Percentiles rank a stretch among this genome's conserved stretches.
These are phyloP conservation scores for Temnothorax longispinosus DNA, from an alignment of 1,140 invertebrate genomes.

Conservation along the genomic window DNA sequence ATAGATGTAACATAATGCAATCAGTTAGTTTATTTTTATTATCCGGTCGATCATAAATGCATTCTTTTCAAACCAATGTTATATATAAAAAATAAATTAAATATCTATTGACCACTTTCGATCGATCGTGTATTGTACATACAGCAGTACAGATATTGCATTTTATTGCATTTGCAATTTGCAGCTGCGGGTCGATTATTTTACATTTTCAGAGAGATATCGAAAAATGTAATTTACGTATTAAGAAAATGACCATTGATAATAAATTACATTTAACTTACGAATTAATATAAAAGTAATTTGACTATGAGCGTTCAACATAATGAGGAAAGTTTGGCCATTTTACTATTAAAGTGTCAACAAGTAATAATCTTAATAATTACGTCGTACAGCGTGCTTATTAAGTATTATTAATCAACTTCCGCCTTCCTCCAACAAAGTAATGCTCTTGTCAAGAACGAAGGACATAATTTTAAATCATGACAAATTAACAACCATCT, in stretches of 20 bases:
- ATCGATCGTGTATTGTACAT: background rate
- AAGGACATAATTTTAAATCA: conserved; percentile 27
- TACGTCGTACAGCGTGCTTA: background rate
- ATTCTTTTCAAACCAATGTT: background rate
- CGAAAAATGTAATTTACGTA: background rate
- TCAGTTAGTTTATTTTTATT: background rate
- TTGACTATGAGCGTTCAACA: background rate
- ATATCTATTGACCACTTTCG: background rate
- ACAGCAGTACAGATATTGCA: background rate
- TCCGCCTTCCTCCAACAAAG: background rate
- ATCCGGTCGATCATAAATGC: background rate
- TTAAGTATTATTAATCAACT: conserved; percentile 47
- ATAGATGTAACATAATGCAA: background rate
- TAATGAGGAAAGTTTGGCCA: conserved; percentile 5
- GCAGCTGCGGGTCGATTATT: background rate
- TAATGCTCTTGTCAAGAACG: background rate
- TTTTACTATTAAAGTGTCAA: conserved; percentile 11
- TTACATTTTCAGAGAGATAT: conserved; percentile 13
- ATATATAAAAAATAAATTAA: background rate
- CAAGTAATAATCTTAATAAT: conserved; percentile 28
- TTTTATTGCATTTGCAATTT: conserved; percentile 19
- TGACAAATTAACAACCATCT: conserved; percentile 7
- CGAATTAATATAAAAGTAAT: background rate
- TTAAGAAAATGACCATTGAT: background rate
- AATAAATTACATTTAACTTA: conserved; percentile 13